These are phyloP conservation scores for Pteromalus puparum DNA, from an alignment of 1,140 invertebrate genomes.

Conservation along the genomic window DNA sequence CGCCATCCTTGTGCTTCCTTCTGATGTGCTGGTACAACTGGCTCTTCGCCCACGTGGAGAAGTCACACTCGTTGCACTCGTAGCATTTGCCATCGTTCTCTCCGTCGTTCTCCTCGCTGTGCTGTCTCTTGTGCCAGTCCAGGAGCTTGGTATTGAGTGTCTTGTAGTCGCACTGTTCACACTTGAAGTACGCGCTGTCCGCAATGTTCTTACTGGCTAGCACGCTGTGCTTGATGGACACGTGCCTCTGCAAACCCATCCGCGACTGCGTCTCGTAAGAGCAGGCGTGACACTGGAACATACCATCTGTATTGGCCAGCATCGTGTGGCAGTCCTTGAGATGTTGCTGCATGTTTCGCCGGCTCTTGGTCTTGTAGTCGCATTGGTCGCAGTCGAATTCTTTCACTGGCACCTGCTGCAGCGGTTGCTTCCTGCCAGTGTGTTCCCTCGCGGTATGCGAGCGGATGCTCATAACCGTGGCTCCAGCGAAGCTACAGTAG, in stretches of 20 bases:
- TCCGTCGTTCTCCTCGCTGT: constrained; percentile 59
- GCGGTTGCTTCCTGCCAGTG: constrained; percentile 51
- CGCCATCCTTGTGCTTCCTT: constrained; percentile 65
- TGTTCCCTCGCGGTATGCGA: constrained; percentile 26
- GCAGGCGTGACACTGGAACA: constrained; percentile 56
- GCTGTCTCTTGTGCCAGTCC: constrained; percentile 74
- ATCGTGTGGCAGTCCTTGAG: constrained; percentile 21
- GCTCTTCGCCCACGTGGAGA: constrained; percentile 67
- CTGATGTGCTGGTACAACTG: constrained; percentile 69
- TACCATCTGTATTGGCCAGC: constrained; percentile 37
- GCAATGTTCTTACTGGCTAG: not conserved
- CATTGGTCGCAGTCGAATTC: constrained; percentile 58
- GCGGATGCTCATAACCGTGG: constrained; percentile 31
- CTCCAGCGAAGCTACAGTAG: constrained; percentile 40
- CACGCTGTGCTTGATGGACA: constrained; percentile 56
- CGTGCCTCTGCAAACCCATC: constrained; percentile 54
- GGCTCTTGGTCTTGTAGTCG: constrained; percentile 38
- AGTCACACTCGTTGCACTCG: constrained; percentile 67
- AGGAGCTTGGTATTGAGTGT: constrained; percentile 76
- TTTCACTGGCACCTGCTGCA: constrained; percentile 18
- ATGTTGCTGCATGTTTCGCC: constrained; percentile 35
- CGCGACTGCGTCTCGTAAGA: constrained; percentile 54
- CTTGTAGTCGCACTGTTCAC: constrained; percentile 71
- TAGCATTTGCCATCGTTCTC: constrained; percentile 56
- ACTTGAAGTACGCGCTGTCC: constrained; percentile 66